These are phyloP conservation scores for Alauda arvensis DNA, from an alignment of 2,797 vertebrate species.

Conservation along the genomic window DNA sequence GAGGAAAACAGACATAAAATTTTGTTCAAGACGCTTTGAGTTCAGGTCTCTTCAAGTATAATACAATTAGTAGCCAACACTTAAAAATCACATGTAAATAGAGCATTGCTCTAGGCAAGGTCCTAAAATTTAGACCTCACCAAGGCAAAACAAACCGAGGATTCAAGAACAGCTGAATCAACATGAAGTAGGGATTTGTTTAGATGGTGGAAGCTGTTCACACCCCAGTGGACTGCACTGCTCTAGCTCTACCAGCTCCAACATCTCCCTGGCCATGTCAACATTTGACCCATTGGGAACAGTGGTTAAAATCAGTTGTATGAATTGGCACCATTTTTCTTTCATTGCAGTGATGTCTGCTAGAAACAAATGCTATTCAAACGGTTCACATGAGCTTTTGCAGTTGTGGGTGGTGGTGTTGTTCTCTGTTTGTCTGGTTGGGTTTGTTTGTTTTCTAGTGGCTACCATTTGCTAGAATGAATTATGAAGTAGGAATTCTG, in stretches of 20 bases:
- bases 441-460: not conserved
- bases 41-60: not conserved
- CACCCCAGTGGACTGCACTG: not conserved
- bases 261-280: not conserved
- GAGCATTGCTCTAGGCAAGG: not conserved
- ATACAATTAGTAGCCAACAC: not conserved
- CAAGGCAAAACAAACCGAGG: not conserved
- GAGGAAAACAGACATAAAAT: not conserved
- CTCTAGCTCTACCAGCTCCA: not conserved
- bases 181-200: not conserved
- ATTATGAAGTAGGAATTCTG: not conserved
- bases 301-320: not conserved
- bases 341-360: not conserved
- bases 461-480: not conserved
- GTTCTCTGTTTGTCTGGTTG: not conserved
- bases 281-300: not conserved
- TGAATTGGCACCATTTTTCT: not conserved
- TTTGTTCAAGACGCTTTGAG: not conserved
- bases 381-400: not conserved
- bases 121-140: not conserved
- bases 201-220: not conserved
- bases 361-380: not conserved
- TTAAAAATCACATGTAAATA: not conserved
- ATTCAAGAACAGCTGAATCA: not conserved
- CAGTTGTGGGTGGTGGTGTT: not conserved